These are phyloP conservation scores for Psittacara wagleri DNA, from an alignment of 2,113 vertebrate genomes.

Conservation along the genomic window DNA sequence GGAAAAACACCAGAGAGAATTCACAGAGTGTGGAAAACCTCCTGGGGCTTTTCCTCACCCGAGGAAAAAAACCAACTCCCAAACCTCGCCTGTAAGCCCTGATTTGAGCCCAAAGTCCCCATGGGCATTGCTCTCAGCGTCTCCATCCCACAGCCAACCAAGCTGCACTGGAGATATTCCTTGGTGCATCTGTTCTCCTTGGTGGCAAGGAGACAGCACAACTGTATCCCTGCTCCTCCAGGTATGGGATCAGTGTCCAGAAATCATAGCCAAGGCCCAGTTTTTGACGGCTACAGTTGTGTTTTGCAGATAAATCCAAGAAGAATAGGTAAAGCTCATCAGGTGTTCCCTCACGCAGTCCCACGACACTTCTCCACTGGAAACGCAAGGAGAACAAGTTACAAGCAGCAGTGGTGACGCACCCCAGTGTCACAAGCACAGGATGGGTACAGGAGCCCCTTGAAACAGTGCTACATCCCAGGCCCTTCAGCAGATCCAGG, in stretches of 20 bases:
- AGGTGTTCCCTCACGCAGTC: conserved; percentile 83
- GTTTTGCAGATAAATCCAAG: conserved; percentile 87
- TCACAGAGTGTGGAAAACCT: neutral
- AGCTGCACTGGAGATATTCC: neutral
- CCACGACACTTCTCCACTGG: conserved; percentile 84
- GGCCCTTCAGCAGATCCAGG: neutral
- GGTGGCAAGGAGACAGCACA: accelerated
- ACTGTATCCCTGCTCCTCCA: accelerated
- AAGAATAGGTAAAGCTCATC: conserved; percentile 78
- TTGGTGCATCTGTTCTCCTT: neutral
- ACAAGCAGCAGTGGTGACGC: accelerated
- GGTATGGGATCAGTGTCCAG: conserved; percentile 70
- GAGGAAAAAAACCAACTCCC: neutral
- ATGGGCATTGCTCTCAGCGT: accelerated
- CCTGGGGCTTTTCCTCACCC: neutral
- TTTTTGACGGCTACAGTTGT: conserved; percentile 80
- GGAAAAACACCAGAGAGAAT: neutral
- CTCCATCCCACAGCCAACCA: accelerated
- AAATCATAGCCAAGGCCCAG: conserved; percentile 86
- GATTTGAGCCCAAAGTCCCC: neutral
- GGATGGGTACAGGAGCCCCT: neutral
- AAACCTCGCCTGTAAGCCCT: neutral
- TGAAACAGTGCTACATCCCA: accelerated
- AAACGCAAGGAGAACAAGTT: neutral
- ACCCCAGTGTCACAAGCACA: accelerated